These are phyloP conservation scores for Steinernema khuongi DNA, from an alignment of 1,140 invertebrate species.

Conservation along the genomic window DNA sequence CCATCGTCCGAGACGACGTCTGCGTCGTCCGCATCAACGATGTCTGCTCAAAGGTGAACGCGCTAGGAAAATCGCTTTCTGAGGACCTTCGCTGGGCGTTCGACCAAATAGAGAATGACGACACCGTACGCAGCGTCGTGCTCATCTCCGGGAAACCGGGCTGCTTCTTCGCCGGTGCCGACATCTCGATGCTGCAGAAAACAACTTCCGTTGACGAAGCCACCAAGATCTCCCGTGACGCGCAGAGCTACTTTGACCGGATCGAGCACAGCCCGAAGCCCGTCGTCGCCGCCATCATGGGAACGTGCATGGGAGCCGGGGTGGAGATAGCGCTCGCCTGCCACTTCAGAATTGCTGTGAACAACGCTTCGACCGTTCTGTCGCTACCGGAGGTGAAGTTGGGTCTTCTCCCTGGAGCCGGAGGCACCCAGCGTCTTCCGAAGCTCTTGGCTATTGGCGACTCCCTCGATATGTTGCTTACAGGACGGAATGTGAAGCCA, in stretches of 20 bases:
- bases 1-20: background rate
- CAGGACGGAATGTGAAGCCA: constrained; percentile 73
- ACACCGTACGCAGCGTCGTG: constrained; percentile 75
- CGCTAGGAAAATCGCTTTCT: constrained; percentile 15
- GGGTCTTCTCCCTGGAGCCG: constrained; percentile 83
- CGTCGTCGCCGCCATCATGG: constrained; percentile 90
- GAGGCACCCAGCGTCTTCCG: constrained; percentile 87
- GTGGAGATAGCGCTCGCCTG: constrained; percentile 88
- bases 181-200: constrained; percentile 69
- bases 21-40: background rate
- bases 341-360: constrained; percentile 89
- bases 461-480: constrained; percentile 83
- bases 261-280: constrained; percentile 83
- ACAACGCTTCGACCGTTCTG: constrained; percentile 79
- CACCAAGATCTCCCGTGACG: constrained; percentile 67
- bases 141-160: constrained; percentile 88
- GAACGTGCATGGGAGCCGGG: constrained; percentile 90
- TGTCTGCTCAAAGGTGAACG: constrained; percentile 11
- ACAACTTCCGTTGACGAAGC: constrained; percentile 76
- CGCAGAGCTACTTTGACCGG: constrained; percentile 68
- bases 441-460: constrained; percentile 73
- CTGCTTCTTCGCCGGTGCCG: constrained; percentile 94
- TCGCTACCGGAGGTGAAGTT: constrained; percentile 90
- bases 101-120: constrained; percentile 44
- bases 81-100: constrained; percentile 17